A percentile compares a stretch with the other conserved stretches of the same genome.
Evolutionary conservation across 2,888 invertebrate genomes (phyloP).

Genomic region (Trichopoda pennipes): DNA sequence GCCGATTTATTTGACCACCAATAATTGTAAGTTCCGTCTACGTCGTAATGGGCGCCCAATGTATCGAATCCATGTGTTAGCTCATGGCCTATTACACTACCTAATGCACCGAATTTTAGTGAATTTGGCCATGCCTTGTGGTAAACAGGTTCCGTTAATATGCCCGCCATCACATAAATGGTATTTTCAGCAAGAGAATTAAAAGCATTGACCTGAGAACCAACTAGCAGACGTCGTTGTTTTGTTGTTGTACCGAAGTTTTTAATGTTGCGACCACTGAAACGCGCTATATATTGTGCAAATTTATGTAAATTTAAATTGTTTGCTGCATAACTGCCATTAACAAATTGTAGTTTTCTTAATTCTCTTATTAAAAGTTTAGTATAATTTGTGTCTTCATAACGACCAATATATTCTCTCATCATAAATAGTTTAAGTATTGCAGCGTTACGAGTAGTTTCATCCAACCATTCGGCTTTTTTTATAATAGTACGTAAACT

Average conservation of each 20-base stretch:
- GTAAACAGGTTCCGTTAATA: no score
- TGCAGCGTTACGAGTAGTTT: conserved; percentile 73
- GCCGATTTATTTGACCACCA: conserved; percentile 74
- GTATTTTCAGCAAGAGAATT: no score
- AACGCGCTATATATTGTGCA: background rate
- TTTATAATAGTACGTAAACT: no score
- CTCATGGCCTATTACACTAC: no score
- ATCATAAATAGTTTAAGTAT: conserved; percentile 74
- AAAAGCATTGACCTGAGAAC: no score
- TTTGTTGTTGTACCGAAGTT: conserved; percentile 14
- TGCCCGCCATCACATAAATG: no score
- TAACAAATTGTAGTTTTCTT: conserved; percentile 70
- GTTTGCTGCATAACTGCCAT: conserved; percentile 72
- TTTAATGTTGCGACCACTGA: conserved; percentile 69
- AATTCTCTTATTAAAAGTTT: conserved; percentile 72
- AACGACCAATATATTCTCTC: conserved; percentile 71
- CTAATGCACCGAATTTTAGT: no score
- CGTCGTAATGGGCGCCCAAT: conserved; percentile 71
- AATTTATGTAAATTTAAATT: conserved; percentile 73
- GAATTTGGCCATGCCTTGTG: no score
- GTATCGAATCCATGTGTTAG: no score
- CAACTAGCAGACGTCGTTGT: no score
- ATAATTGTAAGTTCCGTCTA: conserved; percentile 68
- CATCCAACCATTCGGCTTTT: no score
- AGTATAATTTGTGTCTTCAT: conserved; percentile 69